These are phyloP conservation scores for Neolamprologus caudopunctatus DNA, from an alignment of 2,113 vertebrate species.

Conservation along the genomic window DNA sequence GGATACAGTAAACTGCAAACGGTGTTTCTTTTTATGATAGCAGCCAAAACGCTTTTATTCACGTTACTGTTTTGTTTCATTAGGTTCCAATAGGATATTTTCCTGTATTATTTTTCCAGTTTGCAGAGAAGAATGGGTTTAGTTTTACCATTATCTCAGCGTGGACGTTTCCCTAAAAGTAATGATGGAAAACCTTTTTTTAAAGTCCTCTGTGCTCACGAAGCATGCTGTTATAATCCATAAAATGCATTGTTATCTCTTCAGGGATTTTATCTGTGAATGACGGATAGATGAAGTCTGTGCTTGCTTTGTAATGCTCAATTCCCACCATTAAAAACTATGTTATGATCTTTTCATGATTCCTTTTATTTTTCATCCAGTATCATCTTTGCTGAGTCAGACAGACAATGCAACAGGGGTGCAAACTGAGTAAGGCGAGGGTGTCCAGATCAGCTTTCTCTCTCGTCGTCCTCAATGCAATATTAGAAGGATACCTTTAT, in stretches of 20 bases:
- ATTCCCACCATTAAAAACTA: constrained; percentile 56
- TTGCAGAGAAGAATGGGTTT: not conserved
- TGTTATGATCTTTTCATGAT: not conserved
- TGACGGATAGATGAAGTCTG: constrained; percentile 51
- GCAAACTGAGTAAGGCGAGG: not conserved
- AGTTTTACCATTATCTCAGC: not conserved
- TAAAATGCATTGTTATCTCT: constrained; percentile 39
- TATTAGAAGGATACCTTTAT: not conserved
- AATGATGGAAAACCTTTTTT: not conserved
- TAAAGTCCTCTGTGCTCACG: constrained; percentile 29
- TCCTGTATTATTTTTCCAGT: not conserved
- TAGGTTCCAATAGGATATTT: not conserved
- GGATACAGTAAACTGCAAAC: constrained; percentile 4
- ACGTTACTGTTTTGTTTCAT: not conserved
- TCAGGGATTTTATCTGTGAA: constrained; percentile 65
- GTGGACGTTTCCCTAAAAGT: not conserved
- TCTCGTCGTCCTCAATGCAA: fast-evolving
- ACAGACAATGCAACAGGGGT: not conserved
- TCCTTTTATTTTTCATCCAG: not conserved
- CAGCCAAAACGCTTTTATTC: not conserved
- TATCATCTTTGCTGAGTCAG: not conserved
- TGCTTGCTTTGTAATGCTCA: constrained; percentile 61
- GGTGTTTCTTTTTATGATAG: constrained; percentile 13
- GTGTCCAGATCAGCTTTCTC: not conserved
- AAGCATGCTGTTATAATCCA: constrained; percentile 61